Conservation (phyloP, 2,888 invertebrate genomes). For the Nymphalis polychloros region DNA sequence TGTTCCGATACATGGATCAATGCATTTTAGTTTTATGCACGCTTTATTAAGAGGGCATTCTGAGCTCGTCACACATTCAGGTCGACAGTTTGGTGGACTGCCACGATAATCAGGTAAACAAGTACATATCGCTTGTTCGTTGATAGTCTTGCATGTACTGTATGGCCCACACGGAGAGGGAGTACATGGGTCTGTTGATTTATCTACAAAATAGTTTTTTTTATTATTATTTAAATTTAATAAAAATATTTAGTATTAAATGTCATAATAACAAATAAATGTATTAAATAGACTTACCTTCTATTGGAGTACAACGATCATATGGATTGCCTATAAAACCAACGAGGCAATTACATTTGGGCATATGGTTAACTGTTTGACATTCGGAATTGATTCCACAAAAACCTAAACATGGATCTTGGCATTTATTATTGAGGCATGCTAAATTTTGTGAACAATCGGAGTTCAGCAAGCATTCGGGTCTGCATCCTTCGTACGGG, state of each 20-base stretch:
- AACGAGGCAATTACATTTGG: slow-evolving; percentile 86
- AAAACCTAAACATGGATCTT: slow-evolving; percentile 87
- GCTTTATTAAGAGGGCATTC: slow-evolving; percentile 90
- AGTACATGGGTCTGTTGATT: slow-evolving; percentile 84
- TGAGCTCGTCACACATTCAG: slow-evolving; percentile 89
- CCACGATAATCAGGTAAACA: slow-evolving; percentile 87
- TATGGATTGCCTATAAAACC: slow-evolving; percentile 89
- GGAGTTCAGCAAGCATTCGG: slow-evolving; percentile 86
- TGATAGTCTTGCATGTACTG: slow-evolving; percentile 84
- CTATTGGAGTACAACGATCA: slow-evolving; percentile 60
- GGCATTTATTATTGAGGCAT: slow-evolving; percentile 85
- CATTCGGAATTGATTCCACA: slow-evolving; percentile 90
- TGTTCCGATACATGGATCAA: slow-evolving; percentile 90
- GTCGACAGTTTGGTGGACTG: slow-evolving; percentile 88
- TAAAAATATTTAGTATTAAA: not conserved
- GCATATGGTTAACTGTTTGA: slow-evolving; percentile 87
- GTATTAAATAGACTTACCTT: slow-evolving; percentile 56
- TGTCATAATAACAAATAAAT: not conserved
- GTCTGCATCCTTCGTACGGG: slow-evolving; percentile 86
- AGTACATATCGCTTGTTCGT: slow-evolving; percentile 85
- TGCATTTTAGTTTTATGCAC: slow-evolving; percentile 88
- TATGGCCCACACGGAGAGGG: slow-evolving; percentile 92
- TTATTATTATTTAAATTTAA: not conserved
- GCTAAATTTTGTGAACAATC: slow-evolving; percentile 85
- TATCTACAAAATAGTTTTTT: slow-evolving; percentile 49